Evolutionary conservation across 2,113 vertebrate genomes (phyloP), one percentile per base, ranked within the genome.

Genomic region (Hipposideros armiger): DNA sequence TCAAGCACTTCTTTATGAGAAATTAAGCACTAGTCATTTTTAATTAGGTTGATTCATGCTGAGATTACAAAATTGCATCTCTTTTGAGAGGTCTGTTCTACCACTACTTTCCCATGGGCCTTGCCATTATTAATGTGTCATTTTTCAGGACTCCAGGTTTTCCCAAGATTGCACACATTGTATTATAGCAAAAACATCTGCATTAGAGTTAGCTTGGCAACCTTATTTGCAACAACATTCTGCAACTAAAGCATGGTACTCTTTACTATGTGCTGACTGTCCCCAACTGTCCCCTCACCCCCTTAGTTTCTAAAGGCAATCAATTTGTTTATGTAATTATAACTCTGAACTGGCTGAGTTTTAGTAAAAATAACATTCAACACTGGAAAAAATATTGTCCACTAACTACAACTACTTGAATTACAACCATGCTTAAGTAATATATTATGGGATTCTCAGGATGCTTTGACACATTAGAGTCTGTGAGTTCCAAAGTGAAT

Each of bases 141-240:
- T 81, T 87, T 72, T 40, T 72, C 47, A 87, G 45, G 95, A 91
- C 17, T 50, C 28, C 20, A 93, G 45, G 17, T 54, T 90, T 96
- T 85, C 40, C 50, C 30, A 95, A 45, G 45, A 83, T 70, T 84
- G 58, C 5, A 62, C 22, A 60, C 7, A 30, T 40, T 50, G 22
- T 73, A 45, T 54, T 80, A 60, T 5, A 90, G 84, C 32, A 95
- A 50, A 91, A 93, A 90, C 4, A 50, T 28, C 45, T 73, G 36
- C 32, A 22, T 81, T 80, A 89, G 66, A 95, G 96, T 92, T 95
- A 93, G 13, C 84, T 96, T 84, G 70, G n/a, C 72, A 90, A 97
- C 67, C 62, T 82, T 64, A 50, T 96, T 95, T 97, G 83, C 69
- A 91, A 97, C 56, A 97, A 96, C 4, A 0, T 95, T 97, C 97